Evolutionary conservation across 2,113 vertebrate species (phyloP), one percentile per base, ranked within the genome.

Genomic region (Microcebus jonahi): DNA sequence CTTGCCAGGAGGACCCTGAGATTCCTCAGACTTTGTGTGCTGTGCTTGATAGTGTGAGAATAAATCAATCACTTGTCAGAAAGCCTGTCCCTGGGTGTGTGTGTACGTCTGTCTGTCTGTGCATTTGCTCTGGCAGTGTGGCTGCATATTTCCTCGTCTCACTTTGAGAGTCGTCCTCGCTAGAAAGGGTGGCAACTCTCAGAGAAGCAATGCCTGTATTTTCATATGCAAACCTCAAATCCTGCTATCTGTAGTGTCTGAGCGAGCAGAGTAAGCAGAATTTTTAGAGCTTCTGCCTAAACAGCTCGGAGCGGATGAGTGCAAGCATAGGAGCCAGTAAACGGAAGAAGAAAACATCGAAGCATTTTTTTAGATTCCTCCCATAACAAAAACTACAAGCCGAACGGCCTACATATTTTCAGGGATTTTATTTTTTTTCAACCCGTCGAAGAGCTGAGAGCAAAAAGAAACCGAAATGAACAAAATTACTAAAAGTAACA

Each of bases 401-500:
- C 34, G 79, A 68, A 50, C 15, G 42, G 55, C 8, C 48, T n/a
- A 53, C 36, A 48, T 15, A 4, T 59, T 61, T 67, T 25, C 11
- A 39, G 23, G 36, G 21, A 10, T 63, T 57, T 11, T 42, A 42
- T 42, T 73, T 95, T 25, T 48, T 48, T 48, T 48, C 45, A 59
- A 88, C 29, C 29, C 55, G 39, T 53, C 8, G 34, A 5, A 48
- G 23, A 61, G 11, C 67, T 73, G 34, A 79, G n/a, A 34, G 18
- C 2, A 45, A 39, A 53, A 79, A 87, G 31, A 76, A 88, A 48
- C 11, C 13, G 9, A 86, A 75, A 31, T n/a, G 53, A 82, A 53
- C n/a, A 61, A 67, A 88, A 76, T 90, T 18, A 71, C 48, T 80
- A n/a, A 20, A 92, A 68, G 42, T 15, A 65, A 63, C 18, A n/a